Evolutionary conservation across 2,113 vertebrate genomes (phyloP), one percentile per base, ranked within the genome.

Genomic region (Salminus brasiliensis): DNA sequence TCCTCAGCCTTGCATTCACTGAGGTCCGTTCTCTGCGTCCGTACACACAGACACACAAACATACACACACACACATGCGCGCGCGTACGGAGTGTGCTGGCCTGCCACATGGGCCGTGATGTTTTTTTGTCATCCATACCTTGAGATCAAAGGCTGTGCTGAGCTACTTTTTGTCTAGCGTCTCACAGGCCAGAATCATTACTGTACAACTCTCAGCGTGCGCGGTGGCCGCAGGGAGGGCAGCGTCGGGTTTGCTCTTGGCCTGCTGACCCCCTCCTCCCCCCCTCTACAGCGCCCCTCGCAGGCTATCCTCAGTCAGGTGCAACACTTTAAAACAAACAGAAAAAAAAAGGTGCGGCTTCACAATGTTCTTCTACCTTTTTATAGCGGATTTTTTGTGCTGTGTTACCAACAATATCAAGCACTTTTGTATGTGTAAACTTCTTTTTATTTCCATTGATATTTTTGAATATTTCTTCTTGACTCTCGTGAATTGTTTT

Each of bases 351-450:
- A 88, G 92, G 93, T 94, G 93, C 93, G 87, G 92, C 92, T 93
- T 93, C 90, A 92, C 91, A 88, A 90, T 87, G 91, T 91, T 93
- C 90, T 93, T 94, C 91, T 93, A 93, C 90, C 88, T 92, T 93
- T 93, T 93, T 93, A 93, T 93, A 93, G 90, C 90, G 87, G 88
- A 88, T 75, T 78, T 49, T 93, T 91, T 91, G 93, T 93, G 91
- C 92, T 93, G 89, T 92, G 92, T 91, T 93, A 91, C 91, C 88
- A 91, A 92, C 90, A 89, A 91, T 92, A 92, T 90, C 87, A 88
- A 92, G 92, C 93, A 92, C 91, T 92, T 93, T 94, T 93, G 87
- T 92, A 92, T 81, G 75, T 90, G 89, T 92, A 91, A 82, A 87
- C 88, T 90, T 91, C 84, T 36, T 87, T 83, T 83, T 90, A 69